A percentile compares a stretch with the other conserved stretches of the same genome.
Evolutionary conservation across 2,797 vertebrate species (phyloP).

Genomic region (Cheirogaleus major): DNA sequence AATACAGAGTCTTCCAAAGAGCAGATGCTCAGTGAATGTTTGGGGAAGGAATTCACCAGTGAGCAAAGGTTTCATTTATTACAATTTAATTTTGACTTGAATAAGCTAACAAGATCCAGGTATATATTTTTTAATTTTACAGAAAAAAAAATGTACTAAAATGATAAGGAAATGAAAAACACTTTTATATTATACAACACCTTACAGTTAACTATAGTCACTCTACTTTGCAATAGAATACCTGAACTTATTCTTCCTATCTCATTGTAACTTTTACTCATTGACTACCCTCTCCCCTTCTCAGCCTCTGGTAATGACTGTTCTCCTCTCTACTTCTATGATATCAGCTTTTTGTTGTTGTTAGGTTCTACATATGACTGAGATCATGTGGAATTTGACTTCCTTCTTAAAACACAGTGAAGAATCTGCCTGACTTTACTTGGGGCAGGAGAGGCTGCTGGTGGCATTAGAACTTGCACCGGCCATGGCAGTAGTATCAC

Average conservation of each 20-base stretch:
- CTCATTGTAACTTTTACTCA: not conserved
- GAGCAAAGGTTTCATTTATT: not conserved
- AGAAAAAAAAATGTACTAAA: not conserved
- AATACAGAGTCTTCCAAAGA: not conserved
- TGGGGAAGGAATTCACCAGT: not conserved
- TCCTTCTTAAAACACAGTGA: not conserved
- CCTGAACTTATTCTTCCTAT: not conserved
- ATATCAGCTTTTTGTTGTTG: not conserved
- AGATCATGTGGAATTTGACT: not conserved
- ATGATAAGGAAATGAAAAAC: not conserved
- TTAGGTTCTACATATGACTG: not conserved
- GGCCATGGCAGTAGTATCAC: not conserved
- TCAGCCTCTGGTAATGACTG: not conserved
- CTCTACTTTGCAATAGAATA: not conserved
- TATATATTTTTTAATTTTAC: not conserved
- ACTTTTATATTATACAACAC: not conserved
- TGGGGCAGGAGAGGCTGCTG: not conserved
- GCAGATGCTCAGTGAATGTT: not conserved
- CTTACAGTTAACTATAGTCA: not conserved
- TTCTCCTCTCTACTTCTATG: not conserved
- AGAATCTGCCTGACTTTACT: not conserved
- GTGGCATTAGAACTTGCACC: not conserved
- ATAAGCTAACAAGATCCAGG: not conserved
- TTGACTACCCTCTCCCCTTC: not conserved
- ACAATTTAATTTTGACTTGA: not conserved